Conservation (phyloP, 2,888 invertebrate species). For the Hyposoter didymator region DNA sequence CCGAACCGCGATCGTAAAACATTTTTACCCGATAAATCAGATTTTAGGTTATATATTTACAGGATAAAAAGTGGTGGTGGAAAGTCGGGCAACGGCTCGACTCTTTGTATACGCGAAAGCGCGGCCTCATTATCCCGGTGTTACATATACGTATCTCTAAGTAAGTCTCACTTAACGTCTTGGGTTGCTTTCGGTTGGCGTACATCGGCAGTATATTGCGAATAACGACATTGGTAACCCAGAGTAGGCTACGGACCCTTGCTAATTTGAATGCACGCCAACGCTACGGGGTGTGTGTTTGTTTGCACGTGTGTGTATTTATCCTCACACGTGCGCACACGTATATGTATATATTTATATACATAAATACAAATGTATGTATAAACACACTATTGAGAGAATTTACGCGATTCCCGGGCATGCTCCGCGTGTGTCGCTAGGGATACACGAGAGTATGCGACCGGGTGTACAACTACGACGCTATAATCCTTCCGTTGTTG, state of each 20-base stretch:
- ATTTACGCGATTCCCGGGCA: conserved; percentile 58
- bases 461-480: conserved; percentile 38
- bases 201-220: conserved; percentile 68
- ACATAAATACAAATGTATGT: conserved; percentile 7
- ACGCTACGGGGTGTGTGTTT: conserved; percentile 48
- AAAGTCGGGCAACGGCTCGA: conserved; percentile 24
- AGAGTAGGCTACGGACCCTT: conserved; percentile 62
- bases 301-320: conserved; percentile 7
- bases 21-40: conserved; percentile 16
- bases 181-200: conserved; percentile 43
- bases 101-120: conserved; percentile 57
- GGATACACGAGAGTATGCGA: conserved; percentile 45
- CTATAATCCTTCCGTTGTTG: conserved; percentile 47
- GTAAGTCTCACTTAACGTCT: conserved; percentile 71
- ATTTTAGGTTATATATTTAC: neutral
- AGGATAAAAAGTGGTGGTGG: conserved; percentile 9
- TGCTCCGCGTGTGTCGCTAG: conserved; percentile 46
- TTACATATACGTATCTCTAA: conserved; percentile 41
- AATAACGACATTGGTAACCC: conserved; percentile 69
- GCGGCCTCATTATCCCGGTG: conserved; percentile 34
- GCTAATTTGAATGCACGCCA: conserved; percentile 70
- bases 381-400: conserved; percentile 42
- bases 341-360: neutral
- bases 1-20: neutral
- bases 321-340: neutral